These are phyloP conservation scores for Drosophila pruinosa DNA, from an alignment of 1,140 invertebrate species.

Conservation along the genomic window DNA sequence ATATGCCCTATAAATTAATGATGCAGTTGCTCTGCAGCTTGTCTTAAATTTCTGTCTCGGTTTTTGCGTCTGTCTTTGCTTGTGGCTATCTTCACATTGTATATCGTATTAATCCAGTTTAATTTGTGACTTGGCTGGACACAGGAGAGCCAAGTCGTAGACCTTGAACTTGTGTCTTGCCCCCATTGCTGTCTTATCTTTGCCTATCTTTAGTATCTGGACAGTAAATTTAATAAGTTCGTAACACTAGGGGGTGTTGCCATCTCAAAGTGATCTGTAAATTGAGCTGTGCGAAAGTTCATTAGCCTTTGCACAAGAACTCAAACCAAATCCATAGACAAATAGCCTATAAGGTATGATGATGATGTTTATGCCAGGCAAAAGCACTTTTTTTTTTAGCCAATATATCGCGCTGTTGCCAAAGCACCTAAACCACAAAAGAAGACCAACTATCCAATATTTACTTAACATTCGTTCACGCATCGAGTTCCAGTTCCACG, in stretches of 20 bases:
- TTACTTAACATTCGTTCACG: conserved; percentile 70
- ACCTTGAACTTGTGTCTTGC: conserved; percentile 66
- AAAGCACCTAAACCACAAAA: conserved; percentile 52
- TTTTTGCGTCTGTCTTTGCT: background rate
- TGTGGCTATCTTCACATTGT: background rate
- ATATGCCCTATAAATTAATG: conserved; percentile 3
- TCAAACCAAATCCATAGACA: conserved; percentile 23
- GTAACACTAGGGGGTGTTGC: conserved; percentile 30
- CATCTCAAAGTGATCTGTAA: background rate
- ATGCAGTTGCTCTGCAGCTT: conserved; percentile 18
- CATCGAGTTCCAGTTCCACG: conserved; percentile 49
- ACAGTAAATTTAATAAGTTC: conserved; percentile 32
- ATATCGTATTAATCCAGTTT: conserved; percentile 36
- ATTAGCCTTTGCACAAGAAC: conserved; percentile 43
- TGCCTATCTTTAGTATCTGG: conserved; percentile 7
- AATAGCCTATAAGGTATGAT: conserved; percentile 26
- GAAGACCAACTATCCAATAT: conserved; percentile 56
- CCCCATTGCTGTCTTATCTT: conserved; percentile 23
- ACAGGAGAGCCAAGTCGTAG: conserved; percentile 13
- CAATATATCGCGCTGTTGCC: conserved; percentile 65
- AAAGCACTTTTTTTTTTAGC: conserved; percentile 36
- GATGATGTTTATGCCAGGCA: background rate
- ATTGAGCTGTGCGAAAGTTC: conserved; percentile 35
- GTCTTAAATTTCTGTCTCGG: conserved; percentile 9
- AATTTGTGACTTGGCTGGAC: conserved; percentile 17